These are phyloP conservation scores for Coracopsis vasa DNA, from an alignment of 2,113 vertebrate genomes.

Conservation along the genomic window DNA sequence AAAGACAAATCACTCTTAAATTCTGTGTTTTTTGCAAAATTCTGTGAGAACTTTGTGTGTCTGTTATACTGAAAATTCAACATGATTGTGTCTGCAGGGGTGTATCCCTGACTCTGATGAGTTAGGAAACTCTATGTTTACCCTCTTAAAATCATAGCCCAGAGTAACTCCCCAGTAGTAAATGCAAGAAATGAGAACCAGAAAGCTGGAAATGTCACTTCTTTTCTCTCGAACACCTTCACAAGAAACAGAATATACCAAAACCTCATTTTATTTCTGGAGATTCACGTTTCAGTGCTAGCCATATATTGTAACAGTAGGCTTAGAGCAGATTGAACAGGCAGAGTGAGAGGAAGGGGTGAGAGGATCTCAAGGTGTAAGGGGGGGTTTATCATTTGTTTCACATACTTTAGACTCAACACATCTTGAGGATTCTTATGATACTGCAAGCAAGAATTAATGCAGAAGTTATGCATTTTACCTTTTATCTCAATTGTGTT, in stretches of 20 bases:
- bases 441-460: conserved; percentile 57
- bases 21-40: neutral
- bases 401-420: conserved; percentile 37
- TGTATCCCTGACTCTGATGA: neutral
- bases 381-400: neutral
- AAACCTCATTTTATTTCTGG: neutral
- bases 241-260: neutral
- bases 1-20: neutral
- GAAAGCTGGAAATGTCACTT: neutral
- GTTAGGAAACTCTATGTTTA: neutral
- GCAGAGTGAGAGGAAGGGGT: neutral
- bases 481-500: conserved; percentile 65
- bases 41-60: neutral
- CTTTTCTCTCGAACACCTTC: neutral
- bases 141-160: fast-evolving
- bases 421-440: conserved; percentile 39
- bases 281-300: neutral
- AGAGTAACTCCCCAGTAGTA: neutral
- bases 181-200: neutral
- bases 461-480: conserved; percentile 43
- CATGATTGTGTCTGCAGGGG: neutral
- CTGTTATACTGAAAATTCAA: neutral
- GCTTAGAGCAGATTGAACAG: neutral
- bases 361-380: neutral
- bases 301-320: fast-evolving